phyloP scores from a whole-genome alignment of 2,888 invertebrate genomes.

The Megalurothrips usitatus region DNA sequence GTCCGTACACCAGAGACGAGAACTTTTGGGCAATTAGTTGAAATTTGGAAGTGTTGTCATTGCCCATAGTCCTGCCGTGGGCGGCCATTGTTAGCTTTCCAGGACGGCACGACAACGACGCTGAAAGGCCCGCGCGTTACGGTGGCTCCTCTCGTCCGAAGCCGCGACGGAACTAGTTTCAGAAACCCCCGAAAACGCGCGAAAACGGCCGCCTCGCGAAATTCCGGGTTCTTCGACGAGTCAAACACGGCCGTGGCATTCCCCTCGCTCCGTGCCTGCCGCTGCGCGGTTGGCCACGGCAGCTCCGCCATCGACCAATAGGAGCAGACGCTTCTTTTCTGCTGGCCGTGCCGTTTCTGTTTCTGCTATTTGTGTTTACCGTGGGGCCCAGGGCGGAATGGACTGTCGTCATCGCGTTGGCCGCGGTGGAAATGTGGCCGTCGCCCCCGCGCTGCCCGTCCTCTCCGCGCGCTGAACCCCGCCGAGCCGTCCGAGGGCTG shows the following conservation, averaged over 20 bases:
- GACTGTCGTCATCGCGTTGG: not conserved
- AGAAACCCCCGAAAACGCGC: too few relatives aligned
- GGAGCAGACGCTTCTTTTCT: slow-evolving; percentile 24
- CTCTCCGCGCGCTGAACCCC: not conserved
- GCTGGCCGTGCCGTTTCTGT: slow-evolving; percentile 23
- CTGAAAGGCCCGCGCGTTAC: too few relatives aligned
- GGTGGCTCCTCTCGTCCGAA: too few relatives aligned
- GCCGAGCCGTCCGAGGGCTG: not conserved
- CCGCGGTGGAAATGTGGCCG: not conserved
- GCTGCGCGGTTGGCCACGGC: not conserved
- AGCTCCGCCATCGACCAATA: not conserved
- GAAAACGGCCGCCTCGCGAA: too few relatives aligned
- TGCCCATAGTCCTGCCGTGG: not conserved
- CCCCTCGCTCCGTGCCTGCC: not conserved
- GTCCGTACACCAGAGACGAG: slow-evolving; percentile 35
- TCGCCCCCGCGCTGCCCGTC: not conserved
- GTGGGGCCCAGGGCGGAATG: not conserved
- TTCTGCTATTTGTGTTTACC: slow-evolving; percentile 26
- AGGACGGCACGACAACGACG: too few relatives aligned
- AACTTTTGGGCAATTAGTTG: slow-evolving; percentile 13
- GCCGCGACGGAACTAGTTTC: too few relatives aligned
- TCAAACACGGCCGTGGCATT: too few relatives aligned
- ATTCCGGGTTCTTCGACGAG: too few relatives aligned
- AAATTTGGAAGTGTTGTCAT: slow-evolving; percentile 12
- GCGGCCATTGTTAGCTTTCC: slow-evolving; percentile 20